Base-by-base conservation (phyloP, 1,140 invertebrate species). In the Melitaea cinxia region DNA sequence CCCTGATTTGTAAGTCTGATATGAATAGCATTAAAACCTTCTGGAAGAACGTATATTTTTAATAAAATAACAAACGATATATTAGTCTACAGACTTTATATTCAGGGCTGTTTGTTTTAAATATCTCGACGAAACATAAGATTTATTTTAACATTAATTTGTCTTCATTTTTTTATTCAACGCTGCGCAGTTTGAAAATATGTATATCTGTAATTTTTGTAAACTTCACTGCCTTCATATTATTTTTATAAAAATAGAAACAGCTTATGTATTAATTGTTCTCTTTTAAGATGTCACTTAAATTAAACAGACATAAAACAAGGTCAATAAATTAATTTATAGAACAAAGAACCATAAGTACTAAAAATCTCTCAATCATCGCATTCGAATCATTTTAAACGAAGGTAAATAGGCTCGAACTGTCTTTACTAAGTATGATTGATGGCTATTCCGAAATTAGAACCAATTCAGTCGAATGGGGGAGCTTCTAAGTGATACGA, bases 341-440 rank as follows among this genome's bases (percentile, higher is more conserved):
- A 17, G 26, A 47, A 47, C 42, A 23, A 45, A 21, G n/a, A 28
- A 53, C 26, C 10, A 14, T 33, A 53, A 15, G 52, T 19, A 30
- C 15, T 53, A 53, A 54, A 33, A 59, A 49, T 57, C 35, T 42
- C 49, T 50, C 61, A 54, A 54, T 57, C 50, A 62, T 42, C 59
- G 30, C 49, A 53, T 61, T 42, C 12, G 47, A 52, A 62, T 63
- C 52, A 19, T 65, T 70, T 72, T 57, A 74, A 77, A 75, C 65
- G 66, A 68, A 77, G 68, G 72, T n/a, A 77, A 80, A 72, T 72
- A 67, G 65, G 66, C 64, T 33, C 56, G 67, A 60, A 26, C 72
- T 68, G 82, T 78, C 76, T 78, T 55, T 68, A 61, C 71, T 82
- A 89, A 89, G 77, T 85, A 78, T 83, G 85, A 89, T 89, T 84